Conservation (phyloP, 2,797 vertebrate genomes). For the Poecilia wingei region DNA sequence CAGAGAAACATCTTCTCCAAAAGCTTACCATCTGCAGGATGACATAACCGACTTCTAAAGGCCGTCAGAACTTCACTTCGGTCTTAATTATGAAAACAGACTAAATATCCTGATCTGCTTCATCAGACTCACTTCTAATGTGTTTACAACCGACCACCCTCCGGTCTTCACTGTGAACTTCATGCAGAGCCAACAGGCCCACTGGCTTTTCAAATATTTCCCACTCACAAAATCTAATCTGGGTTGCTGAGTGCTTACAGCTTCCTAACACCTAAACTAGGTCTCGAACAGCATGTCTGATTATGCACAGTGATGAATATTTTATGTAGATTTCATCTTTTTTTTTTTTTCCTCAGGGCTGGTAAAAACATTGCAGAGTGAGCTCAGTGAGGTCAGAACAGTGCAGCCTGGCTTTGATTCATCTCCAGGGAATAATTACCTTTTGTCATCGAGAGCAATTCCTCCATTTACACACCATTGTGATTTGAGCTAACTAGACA, state of each 20-base stretch:
- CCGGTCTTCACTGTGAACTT: conserved; percentile 23
- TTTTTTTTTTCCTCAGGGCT: conserved; percentile 15
- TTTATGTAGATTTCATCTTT: conserved; percentile 33
- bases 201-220: conserved; percentile 18
- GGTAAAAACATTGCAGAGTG: conserved; percentile 42
- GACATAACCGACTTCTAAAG: conserved; percentile 3
- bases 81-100: neutral
- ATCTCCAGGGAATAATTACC: conserved; percentile 44
- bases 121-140: conserved; percentile 3
- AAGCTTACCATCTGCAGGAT: conserved; percentile 15
- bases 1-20: conserved; percentile 13
- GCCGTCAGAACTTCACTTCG: conserved; percentile 13
- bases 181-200: conserved; percentile 6
- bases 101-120: conserved; percentile 3
- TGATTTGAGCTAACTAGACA: conserved; percentile 16
- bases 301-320: conserved; percentile 60
- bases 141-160: conserved; percentile 8
- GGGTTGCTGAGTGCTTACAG: conserved; percentile 28
- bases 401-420: conserved; percentile 24
- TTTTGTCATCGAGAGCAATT: conserved; percentile 36
- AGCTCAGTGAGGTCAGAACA: conserved; percentile 25
- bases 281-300: conserved; percentile 54
- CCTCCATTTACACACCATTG: conserved; percentile 43
- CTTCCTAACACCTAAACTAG: conserved; percentile 48
- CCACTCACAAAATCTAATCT: conserved; percentile 23